phyloP scores from a whole-genome alignment of 2,113 vertebrate genomes.

The Machaerirhynchus nigripectus region DNA sequence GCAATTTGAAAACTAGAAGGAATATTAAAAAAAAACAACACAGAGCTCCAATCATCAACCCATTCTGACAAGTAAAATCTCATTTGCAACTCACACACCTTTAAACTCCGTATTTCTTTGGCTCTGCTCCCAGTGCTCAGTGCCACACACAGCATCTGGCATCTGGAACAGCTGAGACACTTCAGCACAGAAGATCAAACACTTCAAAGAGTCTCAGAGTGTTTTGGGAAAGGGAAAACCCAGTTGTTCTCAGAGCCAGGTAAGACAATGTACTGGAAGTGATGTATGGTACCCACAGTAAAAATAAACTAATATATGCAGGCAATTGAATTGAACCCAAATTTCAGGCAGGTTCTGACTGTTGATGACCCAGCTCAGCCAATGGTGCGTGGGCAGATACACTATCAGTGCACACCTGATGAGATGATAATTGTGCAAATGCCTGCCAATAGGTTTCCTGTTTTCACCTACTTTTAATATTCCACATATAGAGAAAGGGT shows the following conservation, averaged over 20 bases:
- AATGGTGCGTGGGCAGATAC: rapidly evolving
- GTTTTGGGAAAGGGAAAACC: neutral
- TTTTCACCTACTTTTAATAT: neutral
- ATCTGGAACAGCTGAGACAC: neutral
- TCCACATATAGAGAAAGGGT: neutral
- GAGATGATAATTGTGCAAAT: neutral
- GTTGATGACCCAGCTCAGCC: neutral
- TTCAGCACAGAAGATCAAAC: neutral
- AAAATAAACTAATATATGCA: neutral
- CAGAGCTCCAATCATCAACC: neutral
- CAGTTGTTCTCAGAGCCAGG: neutral
- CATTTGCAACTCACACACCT: neutral
- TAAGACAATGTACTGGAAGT: neutral
- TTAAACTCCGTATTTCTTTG: neutral
- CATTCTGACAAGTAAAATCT: neutral
- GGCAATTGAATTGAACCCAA: neutral
- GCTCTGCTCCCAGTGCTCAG: neutral
- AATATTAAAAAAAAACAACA: neutral
- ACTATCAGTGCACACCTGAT: neutral
- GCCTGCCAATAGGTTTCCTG: neutral
- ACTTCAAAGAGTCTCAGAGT: neutral
- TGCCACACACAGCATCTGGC: neutral
- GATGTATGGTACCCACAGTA: neutral
- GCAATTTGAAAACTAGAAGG: neutral
- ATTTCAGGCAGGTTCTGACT: neutral